Conservation (phyloP, 2,888 invertebrate genomes). For the Ypsolopha scabrella region DNA sequence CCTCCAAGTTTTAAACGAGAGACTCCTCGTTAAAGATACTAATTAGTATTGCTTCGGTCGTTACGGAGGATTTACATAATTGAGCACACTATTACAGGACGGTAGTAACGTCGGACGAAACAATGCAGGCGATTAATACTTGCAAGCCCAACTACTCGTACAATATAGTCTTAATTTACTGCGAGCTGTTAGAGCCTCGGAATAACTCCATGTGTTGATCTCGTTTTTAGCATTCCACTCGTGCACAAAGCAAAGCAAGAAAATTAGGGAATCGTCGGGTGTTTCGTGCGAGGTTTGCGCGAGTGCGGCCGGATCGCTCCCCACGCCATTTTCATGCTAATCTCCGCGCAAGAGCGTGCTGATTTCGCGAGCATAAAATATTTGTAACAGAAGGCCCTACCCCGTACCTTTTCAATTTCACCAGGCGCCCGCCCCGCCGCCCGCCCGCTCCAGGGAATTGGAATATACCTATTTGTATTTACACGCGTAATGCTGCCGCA, state of each 20-base stretch:
- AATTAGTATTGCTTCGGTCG: conserved; percentile 27
- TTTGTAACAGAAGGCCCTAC: conserved; percentile 34
- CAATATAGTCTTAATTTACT: too few species aligned
- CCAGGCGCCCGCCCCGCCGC: conserved; percentile 11
- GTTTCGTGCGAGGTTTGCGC: conserved; percentile 18
- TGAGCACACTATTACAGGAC: conserved; percentile 1
- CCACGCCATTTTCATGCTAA: conserved; percentile 55
- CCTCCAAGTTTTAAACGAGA: conserved; percentile 13
- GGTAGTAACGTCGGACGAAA: background rate
- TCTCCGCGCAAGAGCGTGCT: conserved; percentile 37
- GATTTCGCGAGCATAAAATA: conserved; percentile 52
- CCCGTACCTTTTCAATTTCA: conserved; percentile 51
- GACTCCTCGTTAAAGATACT: conserved; percentile 24
- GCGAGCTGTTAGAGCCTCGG: too few species aligned
- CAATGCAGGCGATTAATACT: conserved; percentile 2
- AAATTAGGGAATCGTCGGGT: conserved; percentile 24
- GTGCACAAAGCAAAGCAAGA: conserved; percentile 26
- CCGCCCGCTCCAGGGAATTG: conserved; percentile 30
- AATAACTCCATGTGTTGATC: conserved; percentile 17
- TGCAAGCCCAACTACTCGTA: background rate
- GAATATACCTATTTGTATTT: conserved; percentile 37
- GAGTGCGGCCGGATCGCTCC: conserved; percentile 31
- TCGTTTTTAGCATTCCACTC: conserved; percentile 30
- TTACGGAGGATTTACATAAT: conserved; percentile 9
- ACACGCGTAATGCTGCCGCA: conserved; percentile 31